phyloP scores from a whole-genome alignment of 2,888 invertebrate species.

The Iselma pallidipennis region DNA sequence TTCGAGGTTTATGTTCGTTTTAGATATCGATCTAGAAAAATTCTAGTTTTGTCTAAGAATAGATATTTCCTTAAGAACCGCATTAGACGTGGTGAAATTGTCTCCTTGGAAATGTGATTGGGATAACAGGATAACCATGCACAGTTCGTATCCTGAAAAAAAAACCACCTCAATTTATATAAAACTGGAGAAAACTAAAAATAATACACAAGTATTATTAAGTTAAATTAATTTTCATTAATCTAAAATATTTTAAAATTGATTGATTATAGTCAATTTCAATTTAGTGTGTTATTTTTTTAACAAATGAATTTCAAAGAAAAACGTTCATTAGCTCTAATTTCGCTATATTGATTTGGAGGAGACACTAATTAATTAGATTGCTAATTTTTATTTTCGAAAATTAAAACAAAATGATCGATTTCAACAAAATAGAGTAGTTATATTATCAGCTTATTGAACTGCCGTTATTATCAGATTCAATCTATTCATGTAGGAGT shows the following conservation, averaged over 20 bases:
- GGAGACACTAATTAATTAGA: neutral
- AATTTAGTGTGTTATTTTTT: neutral
- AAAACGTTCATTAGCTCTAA: conserved; percentile 14
- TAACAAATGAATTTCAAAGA: neutral
- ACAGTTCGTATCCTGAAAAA: conserved; percentile 15
- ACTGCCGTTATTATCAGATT: neutral
- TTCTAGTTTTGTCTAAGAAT: conserved; percentile 5
- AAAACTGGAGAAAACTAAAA: neutral
- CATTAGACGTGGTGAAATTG: conserved; percentile 17
- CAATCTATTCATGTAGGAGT: neutral
- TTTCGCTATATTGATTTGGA: conserved; percentile 16
- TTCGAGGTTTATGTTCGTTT: neutral
- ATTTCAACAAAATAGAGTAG: neutral
- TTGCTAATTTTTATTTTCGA: neutral
- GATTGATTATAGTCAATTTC: neutral
- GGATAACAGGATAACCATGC: conserved; percentile 24
- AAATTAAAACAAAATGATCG: neutral
- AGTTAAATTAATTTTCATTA: neutral
- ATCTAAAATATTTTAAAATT: neutral
- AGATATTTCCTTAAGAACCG: conserved; percentile 20
- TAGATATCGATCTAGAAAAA: neutral
- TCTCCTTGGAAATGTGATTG: conserved; percentile 19
- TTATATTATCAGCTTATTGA: no score
- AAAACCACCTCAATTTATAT: conserved; percentile 3
- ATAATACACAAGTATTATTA: neutral